Evolutionary conservation across 2,888 invertebrate species (phyloP), one percentile per base, ranked within the genome.

Genomic region (Lutraria lutraria): DNA sequence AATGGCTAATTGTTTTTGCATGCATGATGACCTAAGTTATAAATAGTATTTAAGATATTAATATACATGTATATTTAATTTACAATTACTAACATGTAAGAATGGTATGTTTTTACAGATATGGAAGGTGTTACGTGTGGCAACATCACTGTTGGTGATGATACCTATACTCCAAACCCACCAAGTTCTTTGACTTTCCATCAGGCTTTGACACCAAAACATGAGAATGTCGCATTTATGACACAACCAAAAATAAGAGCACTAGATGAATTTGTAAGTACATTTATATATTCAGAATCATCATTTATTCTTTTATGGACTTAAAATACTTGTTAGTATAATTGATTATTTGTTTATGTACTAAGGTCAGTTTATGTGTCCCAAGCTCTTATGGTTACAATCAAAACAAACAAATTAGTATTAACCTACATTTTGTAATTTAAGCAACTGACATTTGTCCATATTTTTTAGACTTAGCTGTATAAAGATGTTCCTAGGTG

Each of bases 231-330:
- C 0, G 86, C 83, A 21, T 90, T 92, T 29, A 16, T 79, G 6
- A 76, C 29, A 13, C 92, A 92, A 72, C 90, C 92, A 54, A 92
- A 79, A 54, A 82, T 92, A n/a, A 82, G 92, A 63, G 92, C 89
- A 4, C 88, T 60, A 86, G 92, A 92, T 60, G 34, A n/a, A 76
- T 52, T 68, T 83, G 91, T 91, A 82, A 79, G 91, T 87, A 25
- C 19, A n/a, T n/a, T n/a, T n/a, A n/a, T 87, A 25, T 19, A 16
- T 56, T 2, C 6, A 56, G 21, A 21, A 13, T 16, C 21, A 6
- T 16, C 3, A 3, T 21, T 16, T 21, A 56, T 3, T 16, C 16
- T 21, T 56, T 3, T 56, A 6, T 16, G 16, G 21, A 56, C 3
- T 56, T 21, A 56, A 1, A 19, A 3, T 56, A 19, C 21, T 3